Evolutionary conservation across 2,797 vertebrate genomes (phyloP).

Genomic region (Acrossocheilus fasciatus): DNA sequence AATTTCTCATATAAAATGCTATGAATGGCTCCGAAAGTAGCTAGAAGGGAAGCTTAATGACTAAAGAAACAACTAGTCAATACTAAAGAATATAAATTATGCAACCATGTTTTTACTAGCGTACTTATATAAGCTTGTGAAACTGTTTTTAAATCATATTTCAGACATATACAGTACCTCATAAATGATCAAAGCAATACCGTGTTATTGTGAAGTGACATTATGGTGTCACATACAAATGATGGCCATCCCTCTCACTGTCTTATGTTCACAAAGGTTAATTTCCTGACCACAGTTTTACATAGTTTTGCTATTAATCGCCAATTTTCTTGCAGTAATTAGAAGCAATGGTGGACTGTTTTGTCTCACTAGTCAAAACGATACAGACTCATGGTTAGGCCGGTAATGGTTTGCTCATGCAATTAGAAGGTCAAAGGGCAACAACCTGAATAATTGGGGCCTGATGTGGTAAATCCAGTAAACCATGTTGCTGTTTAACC

Average conservation of each 20-base stretch:
- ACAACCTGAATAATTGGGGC: constrained; percentile 49
- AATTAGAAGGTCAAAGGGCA: constrained; percentile 59
- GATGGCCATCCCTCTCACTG: background rate
- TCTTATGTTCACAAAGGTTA: constrained; percentile 13
- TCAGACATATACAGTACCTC: background rate
- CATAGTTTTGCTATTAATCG: constrained; percentile 37
- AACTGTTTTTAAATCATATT: constrained; percentile 12
- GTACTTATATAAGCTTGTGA: background rate
- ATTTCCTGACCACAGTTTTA: constrained; percentile 21
- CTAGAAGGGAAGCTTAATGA: background rate
- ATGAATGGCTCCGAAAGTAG: background rate
- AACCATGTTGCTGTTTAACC: constrained; percentile 52
- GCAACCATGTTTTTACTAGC: background rate
- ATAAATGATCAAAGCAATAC: background rate
- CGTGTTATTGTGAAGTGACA: background rate
- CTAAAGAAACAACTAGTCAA: background rate
- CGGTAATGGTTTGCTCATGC: constrained; percentile 63
- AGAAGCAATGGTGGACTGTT: constrained; percentile 47
- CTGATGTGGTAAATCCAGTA: constrained; percentile 42
- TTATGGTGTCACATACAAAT: constrained; percentile 21
- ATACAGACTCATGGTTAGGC: constrained; percentile 42
- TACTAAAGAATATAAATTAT: background rate
- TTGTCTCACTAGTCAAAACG: constrained; percentile 33
- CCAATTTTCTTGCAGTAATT: constrained; percentile 33
- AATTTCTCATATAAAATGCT: background rate